A percentile compares a stretch with the other conserved stretches of the same genome.
Conservation (phyloP, 2,888 invertebrate species). For the Dorcus hopei region DNA sequence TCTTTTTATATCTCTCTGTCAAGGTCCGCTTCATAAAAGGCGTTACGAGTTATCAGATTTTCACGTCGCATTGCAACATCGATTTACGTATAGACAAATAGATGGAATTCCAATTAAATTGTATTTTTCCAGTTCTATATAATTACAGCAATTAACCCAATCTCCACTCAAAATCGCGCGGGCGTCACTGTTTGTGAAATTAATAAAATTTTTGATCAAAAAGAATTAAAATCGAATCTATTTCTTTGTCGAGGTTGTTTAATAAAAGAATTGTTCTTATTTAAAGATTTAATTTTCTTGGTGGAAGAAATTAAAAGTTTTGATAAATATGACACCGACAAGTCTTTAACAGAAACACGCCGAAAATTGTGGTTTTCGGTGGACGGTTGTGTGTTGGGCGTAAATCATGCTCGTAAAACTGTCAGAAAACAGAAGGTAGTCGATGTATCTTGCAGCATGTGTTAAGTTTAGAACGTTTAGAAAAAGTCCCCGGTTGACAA, state of each 20-base stretch:
- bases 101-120: no score
- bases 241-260: neutral
- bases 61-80: no score
- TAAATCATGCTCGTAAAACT: constrained; percentile 42
- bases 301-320: constrained; percentile 6
- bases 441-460: constrained; percentile 23
- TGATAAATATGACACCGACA: neutral
- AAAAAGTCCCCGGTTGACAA: constrained; percentile 26
- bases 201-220: no score
- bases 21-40: no score
- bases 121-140: no score
- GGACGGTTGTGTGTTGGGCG: constrained; percentile 25
- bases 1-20: no score
- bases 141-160: no score
- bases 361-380: constrained; percentile 40
- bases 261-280: neutral
- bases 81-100: no score
- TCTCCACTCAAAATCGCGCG: no score
- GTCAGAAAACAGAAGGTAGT: constrained; percentile 36
- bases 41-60: no score
- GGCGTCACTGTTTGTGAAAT: no score
- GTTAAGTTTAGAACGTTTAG: constrained; percentile 32
- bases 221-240: no score
- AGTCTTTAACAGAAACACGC: constrained; percentile 31
- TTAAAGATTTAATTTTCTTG: neutral